phyloP scores from a whole-genome alignment of 1,140 invertebrate genomes.

The Pogonognathellus flavescens region DNA sequence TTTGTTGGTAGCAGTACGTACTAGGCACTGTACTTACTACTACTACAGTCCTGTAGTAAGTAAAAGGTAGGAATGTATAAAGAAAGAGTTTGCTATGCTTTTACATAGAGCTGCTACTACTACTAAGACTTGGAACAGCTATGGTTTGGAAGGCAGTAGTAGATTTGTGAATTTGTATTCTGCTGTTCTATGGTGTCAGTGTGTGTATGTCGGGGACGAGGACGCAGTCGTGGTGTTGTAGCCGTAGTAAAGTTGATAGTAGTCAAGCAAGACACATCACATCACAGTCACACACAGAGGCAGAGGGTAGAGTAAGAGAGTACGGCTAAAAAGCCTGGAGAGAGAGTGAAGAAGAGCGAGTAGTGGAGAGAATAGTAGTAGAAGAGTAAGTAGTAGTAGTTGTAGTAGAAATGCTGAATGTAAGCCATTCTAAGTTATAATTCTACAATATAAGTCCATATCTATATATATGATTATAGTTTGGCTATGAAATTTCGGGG shows the following conservation, averaged over 20 bases:
- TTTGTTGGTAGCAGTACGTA: no score
- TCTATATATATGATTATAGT: background rate
- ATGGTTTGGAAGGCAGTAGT: background rate
- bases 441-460: background rate
- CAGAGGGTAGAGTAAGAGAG: no score
- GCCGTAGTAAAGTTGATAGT: constrained; percentile 44
- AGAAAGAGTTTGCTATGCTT: background rate
- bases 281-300: background rate
- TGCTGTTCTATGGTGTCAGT: constrained; percentile 31
- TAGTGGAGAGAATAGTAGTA: background rate
- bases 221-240: constrained; percentile 34
- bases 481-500: background rate
- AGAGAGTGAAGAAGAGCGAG: background rate
- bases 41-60: no score
- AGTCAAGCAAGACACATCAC: background rate
- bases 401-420: no score
- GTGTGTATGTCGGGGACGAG: constrained; percentile 33
- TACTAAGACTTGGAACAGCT: background rate
- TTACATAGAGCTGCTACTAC: no score
- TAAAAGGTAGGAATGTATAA: no score
- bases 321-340: background rate
- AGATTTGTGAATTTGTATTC: background rate
- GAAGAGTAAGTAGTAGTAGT: no score
- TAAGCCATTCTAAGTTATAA: constrained; percentile 6
- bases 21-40: no score